A percentile compares a stretch with the other conserved stretches of the same genome.
Conservation (phyloP, 1,140 invertebrate genomes). For the Lycorma delicatula region DNA sequence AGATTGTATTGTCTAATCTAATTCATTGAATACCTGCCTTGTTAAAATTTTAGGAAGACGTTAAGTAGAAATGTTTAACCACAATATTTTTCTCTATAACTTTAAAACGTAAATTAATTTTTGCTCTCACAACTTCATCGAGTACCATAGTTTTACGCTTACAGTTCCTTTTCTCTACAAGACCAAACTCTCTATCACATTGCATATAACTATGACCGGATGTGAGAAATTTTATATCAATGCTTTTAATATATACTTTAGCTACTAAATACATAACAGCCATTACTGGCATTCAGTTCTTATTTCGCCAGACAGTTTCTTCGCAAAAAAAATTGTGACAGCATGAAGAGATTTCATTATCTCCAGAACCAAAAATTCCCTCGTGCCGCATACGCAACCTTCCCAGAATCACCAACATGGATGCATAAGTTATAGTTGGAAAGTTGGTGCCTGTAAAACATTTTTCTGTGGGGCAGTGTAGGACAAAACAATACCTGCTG, state of each 20-base stretch:
- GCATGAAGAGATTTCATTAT: not conserved
- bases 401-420: slow-evolving; percentile 16
- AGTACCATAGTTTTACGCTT: not conserved
- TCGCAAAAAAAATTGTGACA: not conserved
- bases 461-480: not conserved
- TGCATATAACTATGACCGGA: not conserved
- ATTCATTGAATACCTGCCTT: not conserved
- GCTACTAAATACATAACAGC: not conserved
- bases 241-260: not conserved
- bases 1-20: not conserved
- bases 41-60: slow-evolving; percentile 1
- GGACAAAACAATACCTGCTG: slow-evolving; percentile 7
- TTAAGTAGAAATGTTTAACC: not conserved
- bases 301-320: not conserved
- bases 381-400: slow-evolving; percentile 23
- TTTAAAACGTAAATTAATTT: not conserved
- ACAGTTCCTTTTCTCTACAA: not conserved
- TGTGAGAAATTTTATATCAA: not conserved
- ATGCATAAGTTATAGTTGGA: slow-evolving; percentile 17
- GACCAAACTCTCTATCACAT: not conserved
- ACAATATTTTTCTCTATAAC: not conserved
- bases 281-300: not conserved
- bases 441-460: slow-evolving; percentile 18
- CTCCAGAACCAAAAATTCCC: slow-evolving; percentile 7
- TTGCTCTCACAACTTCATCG: not conserved